Evolutionary conservation across 2,797 vertebrate species (phyloP).

Genomic region (Oreochromis mossambicus): DNA sequence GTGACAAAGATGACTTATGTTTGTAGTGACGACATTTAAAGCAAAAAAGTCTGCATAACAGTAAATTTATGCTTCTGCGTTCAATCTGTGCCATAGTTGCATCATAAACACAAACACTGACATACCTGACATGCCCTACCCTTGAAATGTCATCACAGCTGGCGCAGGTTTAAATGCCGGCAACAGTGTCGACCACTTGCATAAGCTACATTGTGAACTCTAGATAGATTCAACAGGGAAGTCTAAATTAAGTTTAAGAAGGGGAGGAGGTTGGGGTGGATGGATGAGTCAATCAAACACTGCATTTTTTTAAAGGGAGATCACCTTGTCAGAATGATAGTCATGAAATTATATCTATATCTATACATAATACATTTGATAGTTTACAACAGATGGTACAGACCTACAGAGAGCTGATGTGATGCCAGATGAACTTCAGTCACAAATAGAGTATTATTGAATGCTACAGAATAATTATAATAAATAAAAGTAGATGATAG

Average conservation of each 20-base stretch:
- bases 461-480: neutral
- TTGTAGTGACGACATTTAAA: neutral
- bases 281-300: neutral
- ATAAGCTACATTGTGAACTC: neutral
- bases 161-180: neutral
- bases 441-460: neutral
- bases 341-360: neutral
- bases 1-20: neutral
- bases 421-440: neutral
- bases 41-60: neutral
- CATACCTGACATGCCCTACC: neutral
- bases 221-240: neutral
- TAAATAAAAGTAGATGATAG: neutral
- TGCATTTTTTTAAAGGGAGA: neutral
- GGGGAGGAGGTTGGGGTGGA: neutral
- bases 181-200: neutral
- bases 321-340: neutral
- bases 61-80: neutral
- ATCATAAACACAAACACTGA: neutral
- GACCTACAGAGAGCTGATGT: neutral
- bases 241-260: neutral
- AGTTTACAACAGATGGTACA: neutral
- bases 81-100: neutral
- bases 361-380: neutral
- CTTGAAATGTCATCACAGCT: neutral